A percentile compares a stretch with the other conserved stretches of the same genome.
These are phyloP conservation scores for Xestobium rufovillosum DNA, from an alignment of 2,888 invertebrate species.

Conservation along the genomic window DNA sequence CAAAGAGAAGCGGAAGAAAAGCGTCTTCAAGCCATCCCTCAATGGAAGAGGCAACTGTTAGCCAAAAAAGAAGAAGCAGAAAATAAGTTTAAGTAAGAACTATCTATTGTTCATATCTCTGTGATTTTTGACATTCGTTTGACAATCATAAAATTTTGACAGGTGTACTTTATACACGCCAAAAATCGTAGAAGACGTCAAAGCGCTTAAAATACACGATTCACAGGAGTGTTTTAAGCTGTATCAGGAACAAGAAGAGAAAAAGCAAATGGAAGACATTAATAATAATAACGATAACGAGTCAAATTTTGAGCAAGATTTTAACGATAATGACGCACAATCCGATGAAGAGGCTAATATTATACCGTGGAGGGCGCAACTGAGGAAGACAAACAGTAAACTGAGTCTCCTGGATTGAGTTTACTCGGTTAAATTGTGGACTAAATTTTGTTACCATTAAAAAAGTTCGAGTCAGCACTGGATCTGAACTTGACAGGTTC, in stretches of 20 bases:
- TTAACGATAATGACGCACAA: slow-evolving; percentile 36
- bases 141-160: no score
- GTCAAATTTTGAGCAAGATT: slow-evolving; percentile 23
- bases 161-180: slow-evolving; percentile 66
- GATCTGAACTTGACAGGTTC: no score
- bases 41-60: slow-evolving; percentile 88
- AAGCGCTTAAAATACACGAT: slow-evolving; percentile 41
- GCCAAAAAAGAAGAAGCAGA: slow-evolving; percentile 74
- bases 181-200: slow-evolving; percentile 56
- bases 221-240: slow-evolving; percentile 43
- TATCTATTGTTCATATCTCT: neutral
- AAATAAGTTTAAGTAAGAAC: slow-evolving; percentile 61
- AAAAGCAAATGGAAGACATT: slow-evolving; percentile 32
- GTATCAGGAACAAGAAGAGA: slow-evolving; percentile 30
- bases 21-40: slow-evolving; percentile 79
- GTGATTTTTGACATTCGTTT: no score
- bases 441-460: no score
- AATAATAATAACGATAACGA: slow-evolving; percentile 40
- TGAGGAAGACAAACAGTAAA: slow-evolving; percentile 85
- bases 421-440: no score
- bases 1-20: slow-evolving; percentile 78
- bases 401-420: slow-evolving; percentile 74
- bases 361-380: slow-evolving; percentile 83
- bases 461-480: no score
- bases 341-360: slow-evolving; percentile 57